Evolutionary conservation across 2,888 invertebrate genomes (phyloP), one percentile per base, ranked within the genome.

Genomic region (Pediacus dermestoides): DNA sequence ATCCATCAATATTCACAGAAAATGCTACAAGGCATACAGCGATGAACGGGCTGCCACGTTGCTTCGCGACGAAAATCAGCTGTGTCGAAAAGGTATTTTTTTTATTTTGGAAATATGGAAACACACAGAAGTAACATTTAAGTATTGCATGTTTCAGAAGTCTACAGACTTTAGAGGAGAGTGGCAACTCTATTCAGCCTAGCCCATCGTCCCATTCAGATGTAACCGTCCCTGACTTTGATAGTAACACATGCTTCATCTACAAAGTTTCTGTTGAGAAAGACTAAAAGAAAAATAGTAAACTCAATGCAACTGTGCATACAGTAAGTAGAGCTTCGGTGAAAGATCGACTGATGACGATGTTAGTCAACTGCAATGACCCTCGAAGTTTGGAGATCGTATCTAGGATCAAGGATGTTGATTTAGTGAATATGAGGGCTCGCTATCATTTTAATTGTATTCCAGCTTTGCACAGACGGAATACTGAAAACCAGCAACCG

Each of bases 91-190:
- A n/a, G n/a, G n/a, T n/a, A n/a, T n/a, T n/a, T n/a, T n/a, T n/a
- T n/a, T n/a, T n/a, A n/a, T n/a, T n/a, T n/a, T n/a, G n/a, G n/a
- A n/a, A n/a, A n/a, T n/a, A n/a, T n/a, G n/a, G n/a, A n/a, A n/a
- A n/a, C n/a, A n/a, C n/a, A n/a, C n/a, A n/a, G n/a, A n/a, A n/a
- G n/a, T n/a, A n/a, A n/a, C n/a, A n/a, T n/a, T n/a, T n/a, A n/a
- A n/a, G n/a, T n/a, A n/a, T n/a, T n/a, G n/a, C 21, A 18, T n/a
- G n/a, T 18, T 18, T n/a, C 21, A 18, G 21, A 6, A 18, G 21
- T 7, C 21, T 7, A 18, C 21, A 18, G 6, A 18, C 6, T 18
- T 18, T 18, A n/a, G 21, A 18, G 6, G 21, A 18, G 21, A 18
- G 6, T n/a, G n/a, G 6, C 21, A n/a, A 18, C 21, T 7, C n/a